Base-by-base conservation (phyloP, 2,888 invertebrate species). In the Polylopha cassiicola region DNA sequence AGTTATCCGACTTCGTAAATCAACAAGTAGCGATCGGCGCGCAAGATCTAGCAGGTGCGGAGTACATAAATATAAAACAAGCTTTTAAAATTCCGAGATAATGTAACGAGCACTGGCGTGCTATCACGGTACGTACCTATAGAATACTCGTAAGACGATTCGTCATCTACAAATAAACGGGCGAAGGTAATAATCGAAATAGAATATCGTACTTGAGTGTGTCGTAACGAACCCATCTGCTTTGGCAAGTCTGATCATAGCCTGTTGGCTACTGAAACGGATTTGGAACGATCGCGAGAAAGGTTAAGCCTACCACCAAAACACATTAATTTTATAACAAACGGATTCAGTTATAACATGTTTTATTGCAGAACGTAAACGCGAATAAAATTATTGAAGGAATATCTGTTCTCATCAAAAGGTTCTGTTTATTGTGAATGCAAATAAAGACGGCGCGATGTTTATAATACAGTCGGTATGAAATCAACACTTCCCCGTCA, bases 111-210 rank as follows among this genome's bases (percentile, higher is more conserved):
- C 55, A 47, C 48, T 46, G 53, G 66, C 59, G 58, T 65, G 68
- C 62, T n/a, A n/a, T 64, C 58, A 61, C 56, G 53, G 59, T 57
- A 61, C 61, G 54, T 62, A 66, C 63, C 51, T 61, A 56, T 55
- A 54, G 48, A 51, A 61, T 69, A 69, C 63, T 61, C 60, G 70
- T 70, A 62, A 65, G 64, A 62, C 70, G 67, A 80, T 82, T 74
- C 81, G 75, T 84, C 84, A 82, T 81, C 73, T 71, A 65, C 71
- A 79, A 80, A 84, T 82, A 84, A 82, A 78, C 78, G 62, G 67
- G 64, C 74, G 79, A 82, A 85, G 82, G 82, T 79, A 84, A 80
- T 81, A 81, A 81, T 85, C 79, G 73, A 84, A 85, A 85, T 84
- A 84, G 84, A 82, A 79, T 75, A 78, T 73, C 68, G 70, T 70